phyloP scores from a whole-genome alignment of 2,113 vertebrate genomes.

The Perognathus longimembris region DNA sequence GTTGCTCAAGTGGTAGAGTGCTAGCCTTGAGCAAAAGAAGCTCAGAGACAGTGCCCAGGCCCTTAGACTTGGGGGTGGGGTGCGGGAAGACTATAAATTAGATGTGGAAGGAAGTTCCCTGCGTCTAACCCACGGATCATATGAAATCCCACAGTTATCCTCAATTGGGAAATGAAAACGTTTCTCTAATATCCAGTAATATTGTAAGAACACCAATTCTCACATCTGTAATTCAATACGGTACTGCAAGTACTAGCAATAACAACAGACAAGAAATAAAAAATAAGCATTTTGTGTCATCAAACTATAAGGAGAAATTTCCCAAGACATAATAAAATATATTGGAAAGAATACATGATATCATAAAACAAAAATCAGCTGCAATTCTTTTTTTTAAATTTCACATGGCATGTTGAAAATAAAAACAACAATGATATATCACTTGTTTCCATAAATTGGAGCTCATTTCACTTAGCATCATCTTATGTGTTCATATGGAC shows the following conservation, averaged over 20 bases:
- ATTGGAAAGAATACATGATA: background rate
- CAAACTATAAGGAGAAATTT: background rate
- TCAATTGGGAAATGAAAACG: background rate
- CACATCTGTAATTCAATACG: background rate
- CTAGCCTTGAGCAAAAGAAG: too few species aligned
- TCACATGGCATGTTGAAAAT: too few species aligned
- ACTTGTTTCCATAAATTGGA: too few species aligned
- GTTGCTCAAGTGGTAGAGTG: too few species aligned
- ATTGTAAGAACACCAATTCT: background rate
- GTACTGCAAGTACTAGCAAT: background rate
- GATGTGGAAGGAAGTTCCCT: background rate
- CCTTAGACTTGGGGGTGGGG: too few species aligned
- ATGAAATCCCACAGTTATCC: background rate
- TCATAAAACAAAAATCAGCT: background rate
- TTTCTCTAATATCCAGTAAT: background rate
- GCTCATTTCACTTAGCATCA: too few species aligned
- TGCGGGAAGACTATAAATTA: background rate
- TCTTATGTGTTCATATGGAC: too few species aligned
- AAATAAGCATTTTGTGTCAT: background rate
- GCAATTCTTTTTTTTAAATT: too few species aligned
- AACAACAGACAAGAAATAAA: background rate
- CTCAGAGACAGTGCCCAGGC: too few species aligned
- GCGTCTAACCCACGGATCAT: background rate
- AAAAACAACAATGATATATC: too few species aligned
- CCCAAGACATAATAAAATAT: background rate